Percentiles rank a stretch among this genome's conserved stretches.
phyloP scores from a whole-genome alignment of 2,797 vertebrate genomes.

The Sebastolobus alascanus region DNA sequence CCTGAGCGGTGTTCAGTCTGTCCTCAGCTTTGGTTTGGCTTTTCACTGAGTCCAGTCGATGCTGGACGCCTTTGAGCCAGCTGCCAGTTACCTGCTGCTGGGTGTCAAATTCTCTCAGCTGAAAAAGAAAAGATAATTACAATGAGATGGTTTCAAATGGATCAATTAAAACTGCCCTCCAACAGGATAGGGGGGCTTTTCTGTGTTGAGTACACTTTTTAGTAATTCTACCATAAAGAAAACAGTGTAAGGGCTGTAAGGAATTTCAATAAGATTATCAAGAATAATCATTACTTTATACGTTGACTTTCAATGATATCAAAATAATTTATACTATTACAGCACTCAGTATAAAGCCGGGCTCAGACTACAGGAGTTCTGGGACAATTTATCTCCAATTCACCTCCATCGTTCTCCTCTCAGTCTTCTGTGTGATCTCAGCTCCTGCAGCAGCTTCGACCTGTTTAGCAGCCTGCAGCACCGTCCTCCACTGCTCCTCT shows the following conservation, averaged over 20 bases:
- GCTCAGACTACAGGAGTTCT: too few species aligned
- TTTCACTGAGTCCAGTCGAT: conserved; percentile 76
- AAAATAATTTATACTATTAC: background rate
- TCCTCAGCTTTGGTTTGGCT: conserved; percentile 75
- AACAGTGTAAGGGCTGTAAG: too few species aligned
- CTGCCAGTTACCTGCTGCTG: conserved; percentile 70
- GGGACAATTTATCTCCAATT: too few species aligned
- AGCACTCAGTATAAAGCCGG: background rate
- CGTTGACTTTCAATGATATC: too few species aligned
- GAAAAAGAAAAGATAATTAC: background rate
- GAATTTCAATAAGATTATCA: too few species aligned
- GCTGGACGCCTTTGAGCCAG: conserved; percentile 83
- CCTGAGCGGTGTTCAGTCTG: conserved; percentile 84
- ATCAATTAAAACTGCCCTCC: background rate
- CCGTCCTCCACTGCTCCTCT: conserved; percentile 78
- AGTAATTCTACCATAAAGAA: too few species aligned
- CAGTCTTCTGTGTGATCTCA: conserved; percentile 56
- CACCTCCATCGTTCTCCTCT: conserved; percentile 65
- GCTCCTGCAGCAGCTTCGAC: conserved; percentile 40
- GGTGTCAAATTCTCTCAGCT: conserved; percentile 76
- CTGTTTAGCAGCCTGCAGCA: conserved; percentile 55
- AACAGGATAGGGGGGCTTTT: background rate
- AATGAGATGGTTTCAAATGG: background rate
- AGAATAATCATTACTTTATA: background rate
- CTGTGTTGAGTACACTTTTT: too few species aligned